These are phyloP conservation scores for Rhyacophila evoluta DNA, from an alignment of 2,888 invertebrate genomes.

Conservation along the genomic window DNA sequence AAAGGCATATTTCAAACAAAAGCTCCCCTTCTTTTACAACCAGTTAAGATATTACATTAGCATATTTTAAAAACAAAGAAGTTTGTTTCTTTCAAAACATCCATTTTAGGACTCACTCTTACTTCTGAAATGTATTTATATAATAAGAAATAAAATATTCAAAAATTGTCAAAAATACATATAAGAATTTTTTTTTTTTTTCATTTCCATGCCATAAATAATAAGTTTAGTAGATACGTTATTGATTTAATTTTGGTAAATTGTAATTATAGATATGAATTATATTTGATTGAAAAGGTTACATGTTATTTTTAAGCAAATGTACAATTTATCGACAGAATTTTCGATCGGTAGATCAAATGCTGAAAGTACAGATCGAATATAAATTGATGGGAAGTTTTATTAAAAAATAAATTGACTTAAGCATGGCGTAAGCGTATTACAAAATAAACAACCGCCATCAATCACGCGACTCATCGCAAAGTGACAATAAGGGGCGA, in stretches of 20 bases:
- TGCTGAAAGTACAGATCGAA: background rate
- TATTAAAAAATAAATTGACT: conserved; percentile 22
- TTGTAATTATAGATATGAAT: too few species aligned
- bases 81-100: conserved; percentile 49
- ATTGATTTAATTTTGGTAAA: too few species aligned
- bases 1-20: conserved; percentile 27
- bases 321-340: background rate
- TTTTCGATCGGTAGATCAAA: background rate
- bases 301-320: background rate
- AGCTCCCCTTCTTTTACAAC: conserved; percentile 39
- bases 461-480: conserved; percentile 47
- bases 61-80: conserved; percentile 53
- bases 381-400: conserved; percentile 4
- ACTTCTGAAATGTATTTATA: too few species aligned
- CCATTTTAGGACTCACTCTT: too few species aligned
- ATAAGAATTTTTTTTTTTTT: too few species aligned
- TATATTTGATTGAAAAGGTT: too few species aligned
- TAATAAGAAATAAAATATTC: too few species aligned
- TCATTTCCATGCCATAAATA: too few species aligned
- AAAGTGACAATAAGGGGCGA: conserved; percentile 37
- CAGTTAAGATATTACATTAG: conserved; percentile 55
- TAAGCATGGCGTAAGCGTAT: conserved; percentile 27
- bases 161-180: too few species aligned
- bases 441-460: conserved; percentile 39
- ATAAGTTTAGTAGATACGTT: too few species aligned